Evolutionary conservation across 2,797 vertebrate species (phyloP).

Genomic region (Mormyrus proboscirostris): DNA sequence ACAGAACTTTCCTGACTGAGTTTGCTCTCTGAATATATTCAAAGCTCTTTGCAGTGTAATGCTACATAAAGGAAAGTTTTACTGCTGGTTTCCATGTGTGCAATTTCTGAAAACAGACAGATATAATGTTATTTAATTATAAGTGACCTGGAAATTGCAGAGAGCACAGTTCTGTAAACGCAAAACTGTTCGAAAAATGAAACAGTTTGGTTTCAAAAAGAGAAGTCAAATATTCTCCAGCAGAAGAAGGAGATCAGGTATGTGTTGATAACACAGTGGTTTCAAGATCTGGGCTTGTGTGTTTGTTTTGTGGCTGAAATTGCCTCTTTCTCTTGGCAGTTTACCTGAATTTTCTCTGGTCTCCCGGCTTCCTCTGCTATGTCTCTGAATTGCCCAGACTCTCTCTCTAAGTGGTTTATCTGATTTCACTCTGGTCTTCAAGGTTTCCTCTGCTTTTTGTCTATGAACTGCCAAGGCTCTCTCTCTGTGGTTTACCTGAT

Average conservation of each 20-base stretch:
- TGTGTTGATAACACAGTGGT: not conserved
- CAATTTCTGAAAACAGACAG: not conserved
- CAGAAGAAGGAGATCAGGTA: not conserved
- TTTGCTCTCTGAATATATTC: not conserved
- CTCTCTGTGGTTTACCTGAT: too few species aligned
- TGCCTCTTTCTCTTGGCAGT: not conserved
- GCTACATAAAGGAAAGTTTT: not conserved
- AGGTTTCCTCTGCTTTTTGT: too few species aligned
- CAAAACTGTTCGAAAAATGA: constrained; percentile 1
- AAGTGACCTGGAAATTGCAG: not conserved
- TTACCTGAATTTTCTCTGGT: not conserved
- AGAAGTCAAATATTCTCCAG: not conserved
- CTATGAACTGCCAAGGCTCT: too few species aligned
- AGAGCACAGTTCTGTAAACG: not conserved
- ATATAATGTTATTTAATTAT: constrained; percentile 8
- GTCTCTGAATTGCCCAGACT: not conserved
- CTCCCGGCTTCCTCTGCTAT: not conserved
- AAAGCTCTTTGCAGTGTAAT: not conserved
- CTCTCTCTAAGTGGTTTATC: too few species aligned
- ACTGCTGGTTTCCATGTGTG: not conserved
- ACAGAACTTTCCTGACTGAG: not conserved
- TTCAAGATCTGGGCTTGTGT: not conserved
- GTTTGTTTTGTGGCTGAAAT: not conserved
- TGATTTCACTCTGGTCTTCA: too few species aligned
- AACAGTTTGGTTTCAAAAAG: not conserved